Conservation (phyloP, 2,797 vertebrate species). For the Sus cebifrons region DNA sequence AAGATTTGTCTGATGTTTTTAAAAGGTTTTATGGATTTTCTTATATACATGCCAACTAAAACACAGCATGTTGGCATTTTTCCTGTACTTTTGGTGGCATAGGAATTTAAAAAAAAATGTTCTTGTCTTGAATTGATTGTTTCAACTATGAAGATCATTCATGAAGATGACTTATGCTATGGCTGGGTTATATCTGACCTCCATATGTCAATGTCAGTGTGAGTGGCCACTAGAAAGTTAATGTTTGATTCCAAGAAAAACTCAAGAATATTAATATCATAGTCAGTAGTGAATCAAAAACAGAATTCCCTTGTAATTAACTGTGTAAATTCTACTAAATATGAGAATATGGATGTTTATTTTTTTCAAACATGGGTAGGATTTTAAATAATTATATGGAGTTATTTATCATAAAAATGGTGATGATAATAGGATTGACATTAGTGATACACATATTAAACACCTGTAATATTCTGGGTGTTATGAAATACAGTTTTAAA, state of each 20-base stretch:
- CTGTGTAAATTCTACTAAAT: background rate
- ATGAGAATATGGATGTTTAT: background rate
- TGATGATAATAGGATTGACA: background rate
- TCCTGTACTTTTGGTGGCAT: background rate
- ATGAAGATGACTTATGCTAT: background rate
- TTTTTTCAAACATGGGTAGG: background rate
- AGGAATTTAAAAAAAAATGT: background rate
- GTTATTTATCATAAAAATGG: background rate
- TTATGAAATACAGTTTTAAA: background rate
- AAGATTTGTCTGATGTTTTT: slow-evolving; percentile 40
- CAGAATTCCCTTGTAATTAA: background rate
- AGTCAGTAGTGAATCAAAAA: background rate
- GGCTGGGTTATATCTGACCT: background rate
- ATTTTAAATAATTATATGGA: background rate
- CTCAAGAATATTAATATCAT: background rate
- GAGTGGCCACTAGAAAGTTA: background rate
- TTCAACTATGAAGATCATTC: background rate
- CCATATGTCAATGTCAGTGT: background rate
- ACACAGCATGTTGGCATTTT: background rate
- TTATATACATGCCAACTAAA: background rate
- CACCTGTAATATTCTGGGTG: background rate
- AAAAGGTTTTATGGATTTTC: background rate
- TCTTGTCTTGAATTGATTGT: background rate
- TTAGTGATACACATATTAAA: background rate
- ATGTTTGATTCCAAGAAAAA: slow-evolving; percentile 7